These are phyloP conservation scores for Magallana ariakensis DNA, from an alignment of 1,140 invertebrate species.

Conservation along the genomic window DNA sequence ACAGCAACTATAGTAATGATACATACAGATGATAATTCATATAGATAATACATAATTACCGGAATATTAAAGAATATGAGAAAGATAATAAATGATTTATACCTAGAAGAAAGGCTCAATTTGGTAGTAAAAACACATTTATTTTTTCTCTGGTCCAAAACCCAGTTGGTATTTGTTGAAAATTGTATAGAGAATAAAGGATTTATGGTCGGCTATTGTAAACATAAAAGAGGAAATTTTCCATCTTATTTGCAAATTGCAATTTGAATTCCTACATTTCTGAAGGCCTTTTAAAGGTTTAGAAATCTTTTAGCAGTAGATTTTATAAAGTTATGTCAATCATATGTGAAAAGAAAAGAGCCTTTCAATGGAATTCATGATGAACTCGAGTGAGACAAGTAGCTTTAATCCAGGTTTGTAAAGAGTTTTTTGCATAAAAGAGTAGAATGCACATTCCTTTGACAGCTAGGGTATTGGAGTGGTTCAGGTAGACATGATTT, in stretches of 20 bases:
- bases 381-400: neutral
- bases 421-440: conserved; percentile 30
- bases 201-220: too few relatives aligned
- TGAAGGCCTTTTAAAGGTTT: neutral
- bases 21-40: too few relatives aligned
- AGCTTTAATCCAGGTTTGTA: conserved; percentile 1
- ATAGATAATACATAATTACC: too few relatives aligned
- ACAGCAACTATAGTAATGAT: too few relatives aligned
- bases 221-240: neutral
- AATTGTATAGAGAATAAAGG: too few relatives aligned
- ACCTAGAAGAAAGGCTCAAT: too few relatives aligned
- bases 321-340: conserved; percentile 22
- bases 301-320: neutral
- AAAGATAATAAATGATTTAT: too few relatives aligned
- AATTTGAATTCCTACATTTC: neutral
- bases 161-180: too few relatives aligned
- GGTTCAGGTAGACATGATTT: conserved; percentile 10
- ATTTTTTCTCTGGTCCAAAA: too few relatives aligned
- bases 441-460: conserved; percentile 19
- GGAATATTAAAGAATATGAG: too few relatives aligned
- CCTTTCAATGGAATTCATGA: neutral
- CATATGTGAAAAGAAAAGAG: neutral
- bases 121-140: too few relatives aligned
- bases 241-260: neutral
- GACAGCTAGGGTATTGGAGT: conserved; percentile 8